Base-by-base conservation (phyloP, 2,888 invertebrate genomes). In the Brachyopa scutellaris region DNA sequence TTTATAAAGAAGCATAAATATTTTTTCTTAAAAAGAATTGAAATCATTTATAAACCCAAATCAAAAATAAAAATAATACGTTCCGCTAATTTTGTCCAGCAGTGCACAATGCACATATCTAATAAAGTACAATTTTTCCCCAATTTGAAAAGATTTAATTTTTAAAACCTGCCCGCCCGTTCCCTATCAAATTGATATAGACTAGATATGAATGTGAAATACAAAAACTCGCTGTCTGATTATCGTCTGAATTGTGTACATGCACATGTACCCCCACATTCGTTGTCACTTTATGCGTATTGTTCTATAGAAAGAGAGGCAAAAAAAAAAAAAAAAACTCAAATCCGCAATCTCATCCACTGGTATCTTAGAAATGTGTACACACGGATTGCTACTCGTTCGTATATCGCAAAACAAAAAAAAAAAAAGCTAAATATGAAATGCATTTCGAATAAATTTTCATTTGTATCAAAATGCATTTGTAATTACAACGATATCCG, bases 401-500 rank as follows among this genome's bases (percentile, higher is more conserved):
- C n/a, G n/a, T n/a, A n/a, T 51, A 6, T 17, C 9, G 17, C 31
- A 33, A 31, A 11, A n/a, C 21, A 21, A 19, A 55, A 55, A 55
- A 15, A 31, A 53, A 33, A 2, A n/a, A 1, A 31, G 5, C 40
- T 11, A 23, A 8, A 11, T 17, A 15, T 19, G n/a, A 45, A 61
- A 31, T 61, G 21, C 53, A 53, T 33, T 36, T 53, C 4, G 8
- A 36, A 53, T 21, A 53, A 19, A 33, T 61, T 17, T 45, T 45
- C 8, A 17, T 61, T 36, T 47, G 45, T 36, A 47, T 62, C 23
- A 15, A 33, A 47, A 33, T 23, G 47, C 33, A 47, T 47, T 62
- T 23, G 62, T 33, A 62, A 62, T 62, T 47, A 47, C 62, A 33
- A 23, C 33, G 33, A 62, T 47, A 62, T 47, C 47, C 62, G 33